phyloP scores from a whole-genome alignment of 1,140 invertebrate species.

The Aphaenogaster floridana region DNA sequence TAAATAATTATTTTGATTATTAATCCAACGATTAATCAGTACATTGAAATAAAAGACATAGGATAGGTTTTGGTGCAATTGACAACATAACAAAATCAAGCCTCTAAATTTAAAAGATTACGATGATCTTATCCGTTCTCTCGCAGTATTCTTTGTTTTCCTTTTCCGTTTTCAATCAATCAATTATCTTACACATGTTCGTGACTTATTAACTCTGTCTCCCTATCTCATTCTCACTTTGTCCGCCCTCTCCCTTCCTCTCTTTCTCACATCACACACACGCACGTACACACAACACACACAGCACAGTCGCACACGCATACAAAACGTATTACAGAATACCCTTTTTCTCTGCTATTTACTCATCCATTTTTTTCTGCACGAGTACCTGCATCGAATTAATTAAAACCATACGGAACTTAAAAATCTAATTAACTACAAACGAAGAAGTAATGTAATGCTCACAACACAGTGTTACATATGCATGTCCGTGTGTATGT shows the following conservation, averaged over 20 bases:
- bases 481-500: slow-evolving; percentile 58
- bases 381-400: slow-evolving; percentile 52
- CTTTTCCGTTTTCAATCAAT: slow-evolving; percentile 55
- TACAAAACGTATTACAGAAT: slow-evolving; percentile 34
- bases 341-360: slow-evolving; percentile 29
- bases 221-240: slow-evolving; percentile 25
- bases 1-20: slow-evolving; percentile 44
- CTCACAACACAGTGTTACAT: slow-evolving; percentile 64
- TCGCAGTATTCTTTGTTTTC: slow-evolving; percentile 40
- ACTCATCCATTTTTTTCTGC: slow-evolving; percentile 15
- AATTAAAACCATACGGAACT: slow-evolving; percentile 54
- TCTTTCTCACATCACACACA: background rate
- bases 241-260: background rate
- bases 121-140: slow-evolving; percentile 53
- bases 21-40: slow-evolving; percentile 27
- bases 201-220: slow-evolving; percentile 27
- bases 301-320: background rate
- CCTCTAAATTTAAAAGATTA: slow-evolving; percentile 24
- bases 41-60: background rate
- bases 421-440: slow-evolving; percentile 59
- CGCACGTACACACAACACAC: background rate
- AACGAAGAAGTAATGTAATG: slow-evolving; percentile 53
- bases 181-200: slow-evolving; percentile 35
- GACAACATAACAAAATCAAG: slow-evolving; percentile 22
- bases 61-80: slow-evolving; percentile 24